phyloP scores from a whole-genome alignment of 2,797 vertebrate genomes.

The Spea hammondii region DNA sequence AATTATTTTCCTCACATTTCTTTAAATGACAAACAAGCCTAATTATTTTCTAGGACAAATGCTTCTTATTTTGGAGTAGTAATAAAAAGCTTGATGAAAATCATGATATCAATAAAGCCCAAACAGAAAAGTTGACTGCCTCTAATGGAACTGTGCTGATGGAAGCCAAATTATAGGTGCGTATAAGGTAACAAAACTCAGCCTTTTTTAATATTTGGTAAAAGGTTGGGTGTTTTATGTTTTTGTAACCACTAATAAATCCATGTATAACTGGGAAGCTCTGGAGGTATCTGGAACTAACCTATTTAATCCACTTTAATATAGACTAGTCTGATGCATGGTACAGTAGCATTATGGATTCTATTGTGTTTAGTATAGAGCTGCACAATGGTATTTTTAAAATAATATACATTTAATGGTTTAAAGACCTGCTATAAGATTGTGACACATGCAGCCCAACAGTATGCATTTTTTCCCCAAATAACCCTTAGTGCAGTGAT shows the following conservation, averaged over 20 bases:
- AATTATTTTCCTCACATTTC: background rate
- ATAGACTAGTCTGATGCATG: background rate
- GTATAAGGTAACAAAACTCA: conserved; percentile 59
- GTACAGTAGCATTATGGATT: background rate
- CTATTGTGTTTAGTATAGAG: background rate
- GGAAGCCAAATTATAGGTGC: conserved; percentile 72
- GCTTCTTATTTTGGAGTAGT: conserved; percentile 74
- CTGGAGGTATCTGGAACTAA: conserved; percentile 20
- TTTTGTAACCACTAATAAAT: background rate
- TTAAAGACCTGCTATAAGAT: too few species aligned
- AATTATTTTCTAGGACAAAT: conserved; percentile 77
- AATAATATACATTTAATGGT: too few species aligned
- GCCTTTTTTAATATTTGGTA: background rate
- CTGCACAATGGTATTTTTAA: too few species aligned
- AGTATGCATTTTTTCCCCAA: too few species aligned
- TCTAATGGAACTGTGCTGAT: conserved; percentile 61
- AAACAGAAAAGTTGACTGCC: conserved; percentile 61
- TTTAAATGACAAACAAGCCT: conserved; percentile 63
- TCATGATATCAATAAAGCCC: conserved; percentile 65
- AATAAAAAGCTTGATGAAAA: conserved; percentile 69
- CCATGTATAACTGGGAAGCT: background rate
- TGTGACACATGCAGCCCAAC: too few species aligned
- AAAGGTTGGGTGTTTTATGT: background rate
- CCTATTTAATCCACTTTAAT: conserved; percentile 15
- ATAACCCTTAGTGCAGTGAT: too few species aligned